Percentiles rank a stretch among this genome's conserved stretches.
These are phyloP conservation scores for Pseudomyrmex flavicornis DNA, from an alignment of 1,140 invertebrate species.

Conservation along the genomic window DNA sequence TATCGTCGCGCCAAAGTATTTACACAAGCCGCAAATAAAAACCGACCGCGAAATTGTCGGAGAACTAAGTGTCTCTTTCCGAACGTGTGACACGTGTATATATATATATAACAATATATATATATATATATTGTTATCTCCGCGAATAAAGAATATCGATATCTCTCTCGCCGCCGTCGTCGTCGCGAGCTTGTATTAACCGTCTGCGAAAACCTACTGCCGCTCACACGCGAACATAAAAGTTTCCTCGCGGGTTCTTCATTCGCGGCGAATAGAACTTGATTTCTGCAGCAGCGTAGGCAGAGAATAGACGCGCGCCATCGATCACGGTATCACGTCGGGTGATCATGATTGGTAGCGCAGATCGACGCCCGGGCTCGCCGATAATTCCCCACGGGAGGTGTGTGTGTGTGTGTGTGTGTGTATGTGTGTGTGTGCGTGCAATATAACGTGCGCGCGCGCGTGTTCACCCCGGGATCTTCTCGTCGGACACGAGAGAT, in stretches of 20 bases:
- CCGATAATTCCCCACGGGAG: conserved; percentile 59
- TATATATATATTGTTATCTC: background rate
- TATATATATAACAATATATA: no score
- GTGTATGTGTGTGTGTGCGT: background rate
- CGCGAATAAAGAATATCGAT: background rate
- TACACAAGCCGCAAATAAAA: background rate
- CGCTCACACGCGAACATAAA: conserved; percentile 24
- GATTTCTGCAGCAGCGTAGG: conserved; percentile 38
- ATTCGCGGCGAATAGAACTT: conserved; percentile 25
- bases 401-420: background rate
- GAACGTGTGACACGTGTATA: no score
- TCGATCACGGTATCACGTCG: conserved; percentile 62
- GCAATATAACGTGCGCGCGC: no score
- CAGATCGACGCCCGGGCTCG: conserved; percentile 43
- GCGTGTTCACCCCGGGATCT: background rate
- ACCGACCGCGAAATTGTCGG: no score
- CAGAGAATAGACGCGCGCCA: conserved; percentile 51
- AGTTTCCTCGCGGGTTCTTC: conserved; percentile 27
- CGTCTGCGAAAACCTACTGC: background rate
- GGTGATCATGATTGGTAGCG: conserved; percentile 63
- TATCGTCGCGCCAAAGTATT: background rate
- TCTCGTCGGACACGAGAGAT: conserved; percentile 10
- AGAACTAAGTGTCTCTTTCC: no score
- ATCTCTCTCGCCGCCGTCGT: background rate
- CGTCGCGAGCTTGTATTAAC: conserved; percentile 4